Conservation (phyloP, 1,140 invertebrate genomes). For the Trichomalopsis sarcophagae region DNA sequence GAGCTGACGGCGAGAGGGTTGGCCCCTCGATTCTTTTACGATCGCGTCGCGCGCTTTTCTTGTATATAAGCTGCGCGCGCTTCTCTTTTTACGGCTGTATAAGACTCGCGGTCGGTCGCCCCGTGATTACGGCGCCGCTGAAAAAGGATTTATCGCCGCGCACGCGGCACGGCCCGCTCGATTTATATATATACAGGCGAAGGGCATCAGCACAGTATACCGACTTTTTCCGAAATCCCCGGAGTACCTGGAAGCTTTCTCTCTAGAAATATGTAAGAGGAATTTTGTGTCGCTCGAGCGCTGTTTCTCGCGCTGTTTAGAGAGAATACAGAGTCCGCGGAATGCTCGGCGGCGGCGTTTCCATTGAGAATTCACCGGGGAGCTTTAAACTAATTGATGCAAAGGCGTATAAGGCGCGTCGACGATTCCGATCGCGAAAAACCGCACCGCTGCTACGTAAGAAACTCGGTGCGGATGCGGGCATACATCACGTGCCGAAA, state of each 20-base stretch:
- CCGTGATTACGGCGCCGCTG: slow-evolving; percentile 31
- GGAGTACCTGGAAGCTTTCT: neutral
- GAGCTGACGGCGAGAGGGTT: slow-evolving; percentile 36
- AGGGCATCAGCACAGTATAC: neutral
- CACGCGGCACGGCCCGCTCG: neutral
- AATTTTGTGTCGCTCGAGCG: neutral
- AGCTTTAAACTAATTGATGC: neutral
- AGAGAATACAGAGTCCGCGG: neutral
- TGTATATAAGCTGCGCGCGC: neutral
- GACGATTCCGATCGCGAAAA: neutral
- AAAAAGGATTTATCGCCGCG: slow-evolving; percentile 41
- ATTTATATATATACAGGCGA: neutral
- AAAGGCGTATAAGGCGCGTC: too few relatives aligned
- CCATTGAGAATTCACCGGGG: neutral
- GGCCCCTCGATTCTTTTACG: slow-evolving; percentile 39
- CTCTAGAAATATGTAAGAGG: neutral
- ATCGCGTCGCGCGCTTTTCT: slow-evolving; percentile 26
- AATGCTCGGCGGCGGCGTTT: neutral
- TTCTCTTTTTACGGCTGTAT: neutral
- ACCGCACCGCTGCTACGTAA: too few relatives aligned
- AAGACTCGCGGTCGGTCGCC: slow-evolving; percentile 17
- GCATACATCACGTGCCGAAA: too few relatives aligned
- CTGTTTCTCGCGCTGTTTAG: neutral
- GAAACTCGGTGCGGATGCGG: too few relatives aligned
- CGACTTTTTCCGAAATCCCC: neutral